These are phyloP conservation scores for Drosophila erecta DNA, from an alignment of 1,140 invertebrate genomes.

Conservation along the genomic window DNA sequence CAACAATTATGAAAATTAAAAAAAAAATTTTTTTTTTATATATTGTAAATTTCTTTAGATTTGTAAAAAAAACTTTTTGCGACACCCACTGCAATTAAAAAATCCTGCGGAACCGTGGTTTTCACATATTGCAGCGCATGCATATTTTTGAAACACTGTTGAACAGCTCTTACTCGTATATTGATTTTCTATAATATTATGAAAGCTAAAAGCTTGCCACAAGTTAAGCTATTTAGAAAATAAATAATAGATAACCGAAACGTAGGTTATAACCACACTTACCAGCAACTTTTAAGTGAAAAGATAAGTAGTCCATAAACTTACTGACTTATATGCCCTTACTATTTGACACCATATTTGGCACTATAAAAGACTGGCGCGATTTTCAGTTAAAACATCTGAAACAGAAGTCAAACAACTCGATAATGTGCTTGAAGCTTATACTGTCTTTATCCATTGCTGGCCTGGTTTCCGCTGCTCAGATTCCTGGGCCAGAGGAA, in stretches of 20 bases:
- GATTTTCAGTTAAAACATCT: not conserved
- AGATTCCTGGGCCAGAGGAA: not conserved
- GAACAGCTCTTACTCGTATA: not conserved
- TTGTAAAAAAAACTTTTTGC: no score
- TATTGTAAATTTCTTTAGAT: no score
- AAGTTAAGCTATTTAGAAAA: not conserved
- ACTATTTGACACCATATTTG: not conserved
- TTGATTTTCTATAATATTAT: not conserved
- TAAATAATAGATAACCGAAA: not conserved
- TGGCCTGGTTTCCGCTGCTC: not conserved
- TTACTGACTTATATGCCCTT: not conserved
- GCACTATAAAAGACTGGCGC: not conserved
- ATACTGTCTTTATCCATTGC: not conserved
- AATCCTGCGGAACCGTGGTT: no score
- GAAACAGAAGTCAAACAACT: not conserved
- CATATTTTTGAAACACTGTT: not conserved
- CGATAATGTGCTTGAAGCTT: not conserved
- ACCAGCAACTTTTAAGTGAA: not conserved
- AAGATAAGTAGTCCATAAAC: not conserved
- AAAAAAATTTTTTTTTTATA: no score
- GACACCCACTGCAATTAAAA: no score
- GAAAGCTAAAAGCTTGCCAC: no score
- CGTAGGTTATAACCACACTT: no score
- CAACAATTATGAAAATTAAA: no score
- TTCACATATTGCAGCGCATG: no score